Base-by-base conservation (phyloP, 2,113 vertebrate genomes). In the Clupea harengus region DNA sequence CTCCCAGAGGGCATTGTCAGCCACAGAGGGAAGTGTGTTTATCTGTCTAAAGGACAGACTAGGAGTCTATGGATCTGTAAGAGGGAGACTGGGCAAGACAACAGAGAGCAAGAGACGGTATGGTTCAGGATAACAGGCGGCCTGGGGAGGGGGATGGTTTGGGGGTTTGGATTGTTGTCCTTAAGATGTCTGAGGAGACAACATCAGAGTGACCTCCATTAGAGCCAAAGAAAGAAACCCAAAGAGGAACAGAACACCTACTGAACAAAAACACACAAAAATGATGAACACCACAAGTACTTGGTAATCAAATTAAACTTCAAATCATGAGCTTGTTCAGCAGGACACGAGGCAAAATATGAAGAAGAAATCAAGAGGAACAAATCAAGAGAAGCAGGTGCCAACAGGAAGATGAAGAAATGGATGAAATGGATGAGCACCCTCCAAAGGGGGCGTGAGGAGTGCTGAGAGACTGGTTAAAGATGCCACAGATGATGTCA, bases 211-310 rank as follows among this genome's bases (percentile, higher is more conserved):
- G 64, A 25, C 39, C 39, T 39, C 39, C 64, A 67, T 7, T 25
- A 11, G 57, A 54, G 54, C 22, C 54, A 28, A 1, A 67, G 39
- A 28, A 67, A 10, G 64, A 25, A 25, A 67, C 28, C n/a, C 11
- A 28, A 64, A 0, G 25, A 28, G 13, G n/a, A 67, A 67, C 6
- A 67, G 64, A 67, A 67, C 8, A 10, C 64, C 64, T 67, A 67
- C 64, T 67, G 8, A 67, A 50, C 50, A 52, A 72, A 81, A 52
- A 85, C 75, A 85, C 13, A 80, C 75, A 78, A 85, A 52, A 80
- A 11, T 0, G 32, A 32, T 25, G 9, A 50, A 25, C 25, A 54
- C 83, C 32, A 45, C 6, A 15, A 57, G 32, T 44, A 20, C 17
- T 67, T 10, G 1, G 64, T 28, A 8, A n/a, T 25, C 4, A 25